These are phyloP conservation scores for Eremobia ochroleuca DNA, from an alignment of 2,888 invertebrate species.

Conservation along the genomic window DNA sequence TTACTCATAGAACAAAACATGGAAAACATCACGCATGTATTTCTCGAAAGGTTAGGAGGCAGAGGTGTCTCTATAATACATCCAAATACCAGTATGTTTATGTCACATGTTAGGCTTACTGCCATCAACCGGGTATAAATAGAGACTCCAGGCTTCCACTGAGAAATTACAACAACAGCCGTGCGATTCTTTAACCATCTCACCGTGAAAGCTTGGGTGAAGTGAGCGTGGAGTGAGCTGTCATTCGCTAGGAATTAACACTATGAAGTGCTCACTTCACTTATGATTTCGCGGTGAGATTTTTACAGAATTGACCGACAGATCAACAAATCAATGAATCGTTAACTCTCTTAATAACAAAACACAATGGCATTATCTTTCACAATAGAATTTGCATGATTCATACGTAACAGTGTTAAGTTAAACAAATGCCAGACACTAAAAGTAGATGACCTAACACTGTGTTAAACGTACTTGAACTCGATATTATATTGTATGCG, in stretches of 20 bases:
- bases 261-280: no score
- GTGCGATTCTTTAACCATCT: no score
- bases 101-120: neutral
- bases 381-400: slow-evolving; percentile 10
- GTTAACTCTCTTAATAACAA: neutral
- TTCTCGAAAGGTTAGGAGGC: neutral
- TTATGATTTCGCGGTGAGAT: no score
- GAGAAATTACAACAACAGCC: slow-evolving; percentile 1
- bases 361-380: neutral
- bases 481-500: slow-evolving; percentile 52
- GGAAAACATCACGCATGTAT: neutral
- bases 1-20: neutral
- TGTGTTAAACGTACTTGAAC: slow-evolving; percentile 46
- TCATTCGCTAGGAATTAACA: no score
- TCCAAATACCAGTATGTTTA: neutral
- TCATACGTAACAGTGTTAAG: slow-evolving; percentile 17
- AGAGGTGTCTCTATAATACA: neutral
- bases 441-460: slow-evolving; percentile 29
- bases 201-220: no score
- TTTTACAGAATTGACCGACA: no score
- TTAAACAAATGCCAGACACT: slow-evolving; percentile 31
- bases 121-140: neutral
- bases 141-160: neutral
- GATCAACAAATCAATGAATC: slow-evolving; percentile 1
- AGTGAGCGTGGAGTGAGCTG: no score